Percentiles rank a stretch among this genome's conserved stretches.
Evolutionary conservation across 2,113 vertebrate species (phyloP).

Genomic region (Thomomys bottae): DNA sequence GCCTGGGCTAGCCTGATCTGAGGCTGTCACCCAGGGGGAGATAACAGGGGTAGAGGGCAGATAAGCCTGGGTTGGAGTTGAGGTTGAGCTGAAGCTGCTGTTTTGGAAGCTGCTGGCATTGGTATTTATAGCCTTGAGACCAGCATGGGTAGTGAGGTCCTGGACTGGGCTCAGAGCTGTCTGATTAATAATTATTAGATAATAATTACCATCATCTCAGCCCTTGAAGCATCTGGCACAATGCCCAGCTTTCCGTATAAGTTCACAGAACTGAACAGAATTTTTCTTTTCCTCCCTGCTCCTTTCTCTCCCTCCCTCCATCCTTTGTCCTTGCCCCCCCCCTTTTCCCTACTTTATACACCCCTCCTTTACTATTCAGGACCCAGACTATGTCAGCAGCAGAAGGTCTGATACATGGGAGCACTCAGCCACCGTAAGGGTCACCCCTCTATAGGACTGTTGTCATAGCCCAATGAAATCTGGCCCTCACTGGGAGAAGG

Average conservation of each 20-base stretch:
- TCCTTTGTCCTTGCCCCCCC: too few relatives aligned
- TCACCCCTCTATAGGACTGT: background rate
- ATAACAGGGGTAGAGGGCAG: background rate
- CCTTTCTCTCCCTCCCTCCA: too few relatives aligned
- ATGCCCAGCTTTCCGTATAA: background rate
- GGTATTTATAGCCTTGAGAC: background rate
- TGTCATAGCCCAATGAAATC: background rate
- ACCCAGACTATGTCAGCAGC: background rate
- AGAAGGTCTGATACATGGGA: background rate
- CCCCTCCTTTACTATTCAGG: background rate
- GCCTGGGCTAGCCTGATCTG: background rate
- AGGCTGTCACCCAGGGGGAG: background rate
- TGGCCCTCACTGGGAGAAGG: background rate
- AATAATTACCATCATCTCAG: slow-evolving; percentile 24
- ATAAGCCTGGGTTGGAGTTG: background rate
- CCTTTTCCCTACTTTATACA: too few relatives aligned
- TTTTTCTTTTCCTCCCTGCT: background rate
- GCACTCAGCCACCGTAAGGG: background rate
- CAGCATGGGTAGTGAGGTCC: background rate
- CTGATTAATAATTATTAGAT: slow-evolving; percentile 39
- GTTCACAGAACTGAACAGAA: background rate
- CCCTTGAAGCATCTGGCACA: slow-evolving; percentile 27
- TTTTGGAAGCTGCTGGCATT: background rate
- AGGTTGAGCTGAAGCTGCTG: background rate
- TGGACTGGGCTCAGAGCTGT: background rate